Conservation (phyloP, 1,140 invertebrate genomes). For the Coboldia fuscipes region DNA sequence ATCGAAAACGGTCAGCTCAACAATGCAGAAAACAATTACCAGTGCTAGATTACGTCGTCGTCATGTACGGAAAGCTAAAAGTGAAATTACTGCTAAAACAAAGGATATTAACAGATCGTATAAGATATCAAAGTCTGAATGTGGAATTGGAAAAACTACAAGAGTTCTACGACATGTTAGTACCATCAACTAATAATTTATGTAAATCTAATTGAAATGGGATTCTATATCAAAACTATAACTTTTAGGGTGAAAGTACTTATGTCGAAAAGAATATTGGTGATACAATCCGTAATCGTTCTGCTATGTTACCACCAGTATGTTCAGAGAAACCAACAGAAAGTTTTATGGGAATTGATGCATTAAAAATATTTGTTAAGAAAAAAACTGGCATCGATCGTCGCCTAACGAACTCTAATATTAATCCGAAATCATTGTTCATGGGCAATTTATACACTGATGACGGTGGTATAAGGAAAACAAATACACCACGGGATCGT, state of each 20-base stretch:
- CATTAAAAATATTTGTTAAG: background rate
- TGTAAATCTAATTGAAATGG: no score
- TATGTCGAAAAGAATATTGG: background rate
- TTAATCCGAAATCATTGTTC: no score
- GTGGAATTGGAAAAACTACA: background rate
- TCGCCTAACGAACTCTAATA: no score
- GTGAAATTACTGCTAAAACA: conserved; percentile 2
- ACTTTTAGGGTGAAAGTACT: background rate
- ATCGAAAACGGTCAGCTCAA: background rate
- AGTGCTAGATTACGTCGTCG: conserved; percentile 7
- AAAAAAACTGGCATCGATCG: background rate
- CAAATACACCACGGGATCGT: no score
- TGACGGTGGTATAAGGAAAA: no score
- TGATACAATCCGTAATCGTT: background rate
- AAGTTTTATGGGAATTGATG: background rate
- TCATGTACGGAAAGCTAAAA: conserved; percentile 17
- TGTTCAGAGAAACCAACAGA: background rate
- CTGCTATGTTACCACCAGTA: background rate
- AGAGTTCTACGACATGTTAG: background rate
- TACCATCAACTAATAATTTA: background rate
- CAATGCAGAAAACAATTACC: background rate
- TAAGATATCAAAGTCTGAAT: background rate
- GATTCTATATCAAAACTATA: no score
- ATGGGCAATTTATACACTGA: no score
- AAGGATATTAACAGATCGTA: background rate